A percentile compares a stretch with the other conserved stretches of the same genome.
Evolutionary conservation across 2,113 vertebrate genomes (phyloP).

Genomic region (Anthoscopus minutus): DNA sequence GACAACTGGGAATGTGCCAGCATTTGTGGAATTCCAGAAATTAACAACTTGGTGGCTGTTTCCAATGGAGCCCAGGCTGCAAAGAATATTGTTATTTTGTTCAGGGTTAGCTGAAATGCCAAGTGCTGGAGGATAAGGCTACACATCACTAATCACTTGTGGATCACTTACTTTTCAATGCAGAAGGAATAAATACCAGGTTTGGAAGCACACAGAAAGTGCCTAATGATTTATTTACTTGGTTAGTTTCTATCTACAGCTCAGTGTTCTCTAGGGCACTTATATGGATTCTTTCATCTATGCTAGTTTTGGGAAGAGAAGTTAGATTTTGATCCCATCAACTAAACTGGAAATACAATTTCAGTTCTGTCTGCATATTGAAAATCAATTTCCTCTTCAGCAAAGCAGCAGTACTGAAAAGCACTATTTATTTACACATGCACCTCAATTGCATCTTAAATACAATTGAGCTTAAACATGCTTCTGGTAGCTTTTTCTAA

Average conservation of each 20-base stretch:
- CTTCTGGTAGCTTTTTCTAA: neutral
- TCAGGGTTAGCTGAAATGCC: neutral
- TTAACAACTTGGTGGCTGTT: neutral
- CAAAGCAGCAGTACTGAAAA: neutral
- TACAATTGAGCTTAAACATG: neutral
- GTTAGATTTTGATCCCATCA: neutral
- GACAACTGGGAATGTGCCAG: neutral
- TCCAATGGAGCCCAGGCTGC: neutral
- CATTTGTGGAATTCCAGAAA: neutral
- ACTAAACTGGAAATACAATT: neutral
- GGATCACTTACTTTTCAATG: neutral
- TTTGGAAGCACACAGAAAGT: neutral
- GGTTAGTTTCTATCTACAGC: neutral
- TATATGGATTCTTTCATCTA: neutral
- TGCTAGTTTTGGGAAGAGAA: neutral
- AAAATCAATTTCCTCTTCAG: neutral
- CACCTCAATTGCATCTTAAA: neutral
- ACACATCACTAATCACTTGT: neutral
- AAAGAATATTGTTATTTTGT: neutral
- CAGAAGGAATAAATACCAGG: neutral
- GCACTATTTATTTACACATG: neutral
- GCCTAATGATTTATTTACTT: neutral
- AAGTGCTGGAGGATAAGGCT: neutral
- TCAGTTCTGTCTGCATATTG: neutral
- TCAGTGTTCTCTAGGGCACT: neutral